Conservation (phyloP, 1,140 invertebrate genomes). For the Diorhabda elongata region DNA sequence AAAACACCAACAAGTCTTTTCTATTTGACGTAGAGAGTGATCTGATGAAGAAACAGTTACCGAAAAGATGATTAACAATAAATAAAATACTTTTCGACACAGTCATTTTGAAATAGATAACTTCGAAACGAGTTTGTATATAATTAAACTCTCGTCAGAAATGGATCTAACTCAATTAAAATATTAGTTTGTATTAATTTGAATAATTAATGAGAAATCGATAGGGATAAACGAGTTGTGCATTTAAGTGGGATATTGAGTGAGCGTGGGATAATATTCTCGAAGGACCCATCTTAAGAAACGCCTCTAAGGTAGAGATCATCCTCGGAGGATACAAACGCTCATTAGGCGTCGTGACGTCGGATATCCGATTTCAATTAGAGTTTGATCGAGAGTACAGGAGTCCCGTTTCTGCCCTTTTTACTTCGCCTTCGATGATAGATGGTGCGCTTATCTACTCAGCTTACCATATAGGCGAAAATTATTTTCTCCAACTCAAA, state of each 20-base stretch:
- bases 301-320: constrained; percentile 23
- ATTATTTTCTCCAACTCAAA: no score
- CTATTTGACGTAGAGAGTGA: no score
- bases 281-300: constrained; percentile 33
- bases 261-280: constrained; percentile 34
- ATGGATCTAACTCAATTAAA: not conserved
- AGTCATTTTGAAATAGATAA: no score
- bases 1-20: no score
- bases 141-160: no score
- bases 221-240: constrained; percentile 29
- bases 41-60: no score
- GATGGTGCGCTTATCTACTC: constrained; percentile 17
- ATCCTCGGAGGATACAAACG: constrained; percentile 26
- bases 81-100: no score
- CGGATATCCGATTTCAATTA: constrained; percentile 41
- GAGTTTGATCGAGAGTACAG: constrained; percentile 38
- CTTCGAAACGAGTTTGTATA: no score
- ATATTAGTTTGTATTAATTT: constrained; percentile 18
- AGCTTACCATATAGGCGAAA: not conserved
- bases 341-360: constrained; percentile 32
- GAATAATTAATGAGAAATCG: constrained; percentile 37
- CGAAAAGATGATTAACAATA: no score
- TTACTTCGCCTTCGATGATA: constrained; percentile 38
- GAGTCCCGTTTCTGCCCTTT: constrained; percentile 39
- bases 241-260: constrained; percentile 26